These are phyloP conservation scores for Phaenicophaeus curvirostris DNA, from an alignment of 2,797 vertebrate species.

Conservation along the genomic window DNA sequence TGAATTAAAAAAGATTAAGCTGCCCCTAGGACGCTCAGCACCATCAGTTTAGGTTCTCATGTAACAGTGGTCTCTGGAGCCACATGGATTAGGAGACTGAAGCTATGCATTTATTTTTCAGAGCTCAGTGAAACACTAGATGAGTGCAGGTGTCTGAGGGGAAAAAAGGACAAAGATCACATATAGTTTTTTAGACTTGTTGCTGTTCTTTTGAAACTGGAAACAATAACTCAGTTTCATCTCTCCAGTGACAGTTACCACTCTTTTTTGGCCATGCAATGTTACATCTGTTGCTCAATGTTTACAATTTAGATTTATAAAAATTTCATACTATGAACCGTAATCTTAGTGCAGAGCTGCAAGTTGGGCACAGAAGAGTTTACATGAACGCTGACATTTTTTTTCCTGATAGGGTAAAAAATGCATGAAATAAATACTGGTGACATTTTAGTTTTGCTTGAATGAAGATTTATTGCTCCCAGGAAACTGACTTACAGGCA, in stretches of 20 bases:
- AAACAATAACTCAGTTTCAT: conserved; percentile 92
- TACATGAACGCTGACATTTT: conserved; percentile 59
- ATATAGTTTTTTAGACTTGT: conserved; percentile 81
- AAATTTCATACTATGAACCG: conserved; percentile 61
- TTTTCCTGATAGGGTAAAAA: conserved; percentile 66
- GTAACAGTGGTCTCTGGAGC: conserved; percentile 96
- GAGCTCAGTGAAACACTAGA: conserved; percentile 94
- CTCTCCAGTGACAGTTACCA: conserved; percentile 85
- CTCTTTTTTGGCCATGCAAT: conserved; percentile 81
- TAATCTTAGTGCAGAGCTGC: conserved; percentile 31
- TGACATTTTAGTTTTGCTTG: conserved; percentile 76
- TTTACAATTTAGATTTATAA: conserved; percentile 79
- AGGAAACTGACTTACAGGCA: conserved; percentile 87
- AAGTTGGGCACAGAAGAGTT: conserved; percentile 46
- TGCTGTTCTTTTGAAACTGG: conserved; percentile 88
- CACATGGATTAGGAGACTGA: conserved; percentile 99
- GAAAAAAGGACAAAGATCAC: conserved; percentile 80
- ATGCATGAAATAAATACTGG: conserved; percentile 72
- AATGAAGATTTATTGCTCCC: conserved; percentile 88
- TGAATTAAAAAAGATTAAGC: conserved; percentile 95
- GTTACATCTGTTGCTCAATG: conserved; percentile 82
- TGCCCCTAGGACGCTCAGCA: conserved; percentile 87
- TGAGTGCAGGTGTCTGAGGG: conserved; percentile 96
- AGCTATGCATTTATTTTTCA: conserved; percentile 98
- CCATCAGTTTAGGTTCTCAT: conserved; percentile 93